Evolutionary conservation across 2,888 invertebrate genomes (phyloP).

Genomic region (Nemotelus pantherinus): DNA sequence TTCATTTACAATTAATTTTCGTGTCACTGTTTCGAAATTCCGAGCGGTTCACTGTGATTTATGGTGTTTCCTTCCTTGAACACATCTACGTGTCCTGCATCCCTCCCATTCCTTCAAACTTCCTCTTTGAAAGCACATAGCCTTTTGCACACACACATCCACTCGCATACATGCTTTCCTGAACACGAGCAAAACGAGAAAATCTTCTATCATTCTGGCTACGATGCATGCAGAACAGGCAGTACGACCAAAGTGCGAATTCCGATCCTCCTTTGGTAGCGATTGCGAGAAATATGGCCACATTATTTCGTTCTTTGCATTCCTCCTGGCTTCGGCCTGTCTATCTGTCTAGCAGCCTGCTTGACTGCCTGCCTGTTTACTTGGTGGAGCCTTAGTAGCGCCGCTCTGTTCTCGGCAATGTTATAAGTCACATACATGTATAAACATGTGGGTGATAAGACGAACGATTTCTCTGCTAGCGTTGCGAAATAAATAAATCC

Average conservation of each 20-base stretch:
- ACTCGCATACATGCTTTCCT: no score
- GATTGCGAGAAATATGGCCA: background rate
- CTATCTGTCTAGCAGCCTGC: background rate
- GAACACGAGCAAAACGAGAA: background rate
- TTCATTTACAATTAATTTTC: conserved; percentile 40
- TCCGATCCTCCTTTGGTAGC: background rate
- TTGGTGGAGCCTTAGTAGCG: no score
- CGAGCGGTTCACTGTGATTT: conserved; percentile 36
- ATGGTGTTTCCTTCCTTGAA: conserved; percentile 23
- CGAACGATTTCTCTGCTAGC: background rate
- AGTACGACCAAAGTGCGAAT: conserved; percentile 5
- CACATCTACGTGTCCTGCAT: background rate
- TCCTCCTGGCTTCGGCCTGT: background rate
- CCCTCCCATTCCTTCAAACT: background rate
- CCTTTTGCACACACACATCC: no score
- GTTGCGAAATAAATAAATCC: no score
- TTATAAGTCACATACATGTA: conserved; percentile 17
- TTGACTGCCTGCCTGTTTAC: no score
- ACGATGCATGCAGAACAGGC: conserved; percentile 14
- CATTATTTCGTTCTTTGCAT: conserved; percentile 11
- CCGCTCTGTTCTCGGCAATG: conserved; percentile 10
- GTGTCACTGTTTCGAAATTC: conserved; percentile 34
- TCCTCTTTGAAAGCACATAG: background rate
- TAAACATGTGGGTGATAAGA: conserved; percentile 35
- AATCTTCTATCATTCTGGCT: conserved; percentile 4